phyloP scores from a whole-genome alignment of 2,888 invertebrate species.

The Ormyrus rosae region DNA sequence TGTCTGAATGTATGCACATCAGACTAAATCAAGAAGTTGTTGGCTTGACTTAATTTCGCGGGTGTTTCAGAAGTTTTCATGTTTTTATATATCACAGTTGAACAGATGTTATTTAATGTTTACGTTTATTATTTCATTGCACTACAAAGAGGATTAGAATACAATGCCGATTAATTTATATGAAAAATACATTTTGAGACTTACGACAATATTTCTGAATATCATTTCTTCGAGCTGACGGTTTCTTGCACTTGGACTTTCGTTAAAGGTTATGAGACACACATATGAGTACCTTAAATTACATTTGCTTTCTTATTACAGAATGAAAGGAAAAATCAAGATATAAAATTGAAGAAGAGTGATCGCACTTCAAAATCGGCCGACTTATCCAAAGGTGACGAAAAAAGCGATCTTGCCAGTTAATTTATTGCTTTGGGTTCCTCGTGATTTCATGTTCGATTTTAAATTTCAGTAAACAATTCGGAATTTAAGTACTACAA shows the following conservation, averaged over 20 bases:
- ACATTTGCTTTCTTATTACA: slow-evolving; percentile 16
- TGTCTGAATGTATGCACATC: slow-evolving; percentile 30
- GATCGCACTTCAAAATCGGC: slow-evolving; percentile 52
- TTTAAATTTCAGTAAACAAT: slow-evolving; percentile 5
- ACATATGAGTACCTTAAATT: neutral
- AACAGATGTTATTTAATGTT: neutral
- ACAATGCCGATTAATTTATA: slow-evolving; percentile 19
- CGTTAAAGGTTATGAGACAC: slow-evolving; percentile 36
- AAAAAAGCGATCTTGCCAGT: neutral
- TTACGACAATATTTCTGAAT: neutral
- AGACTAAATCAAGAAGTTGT: slow-evolving; percentile 17
- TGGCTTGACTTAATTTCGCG: slow-evolving; percentile 15
- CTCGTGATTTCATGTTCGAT: neutral
- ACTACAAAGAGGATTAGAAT: slow-evolving; percentile 6
- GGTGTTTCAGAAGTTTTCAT: slow-evolving; percentile 30
- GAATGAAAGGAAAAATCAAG: slow-evolving; percentile 48
- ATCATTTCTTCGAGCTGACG: slow-evolving; percentile 29
- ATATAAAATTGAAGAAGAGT: slow-evolving; percentile 30
- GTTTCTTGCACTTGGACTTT: slow-evolving; percentile 18
- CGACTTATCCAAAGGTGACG: slow-evolving; percentile 52
- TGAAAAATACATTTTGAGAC: neutral
- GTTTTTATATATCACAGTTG: neutral
- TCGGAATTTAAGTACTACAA: slow-evolving; percentile 14
- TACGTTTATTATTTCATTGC: slow-evolving; percentile 13
- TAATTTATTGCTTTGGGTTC: too few species aligned